Percentiles rank a stretch among this genome's conserved stretches.
These are phyloP conservation scores for Pachliopta kotzebuea DNA, from an alignment of 2,888 invertebrate species.

Conservation along the genomic window DNA sequence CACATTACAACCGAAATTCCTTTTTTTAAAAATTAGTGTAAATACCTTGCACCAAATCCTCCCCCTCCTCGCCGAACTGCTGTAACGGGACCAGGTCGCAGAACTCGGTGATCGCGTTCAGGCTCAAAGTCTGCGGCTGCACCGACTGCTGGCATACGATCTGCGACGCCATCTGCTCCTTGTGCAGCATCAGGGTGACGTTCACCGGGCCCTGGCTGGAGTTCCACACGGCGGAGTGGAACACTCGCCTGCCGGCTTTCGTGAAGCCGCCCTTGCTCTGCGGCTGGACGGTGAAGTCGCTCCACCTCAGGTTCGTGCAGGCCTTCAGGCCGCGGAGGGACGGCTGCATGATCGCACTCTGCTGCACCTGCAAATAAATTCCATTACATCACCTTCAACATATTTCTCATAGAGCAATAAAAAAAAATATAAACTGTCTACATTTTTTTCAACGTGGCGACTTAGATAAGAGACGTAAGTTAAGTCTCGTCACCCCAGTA, in stretches of 20 bases:
- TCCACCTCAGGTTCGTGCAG: slow-evolving; percentile 86
- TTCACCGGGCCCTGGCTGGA: slow-evolving; percentile 82
- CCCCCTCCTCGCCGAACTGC: slow-evolving; percentile 82
- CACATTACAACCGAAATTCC: too few relatives aligned
- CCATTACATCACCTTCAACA: background rate
- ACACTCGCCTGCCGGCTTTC: slow-evolving; percentile 85
- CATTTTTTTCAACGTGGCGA: too few relatives aligned
- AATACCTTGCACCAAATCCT: slow-evolving; percentile 85
- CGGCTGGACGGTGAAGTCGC: slow-evolving; percentile 83
- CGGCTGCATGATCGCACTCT: slow-evolving; percentile 84
- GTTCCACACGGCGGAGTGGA: slow-evolving; percentile 88
- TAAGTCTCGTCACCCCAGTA: too few relatives aligned
- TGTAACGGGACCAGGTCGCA: slow-evolving; percentile 87
- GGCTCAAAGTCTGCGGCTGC: slow-evolving; percentile 82
- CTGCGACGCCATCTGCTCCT: slow-evolving; percentile 82
- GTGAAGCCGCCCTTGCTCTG: slow-evolving; percentile 75
- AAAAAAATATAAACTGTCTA: too few relatives aligned
- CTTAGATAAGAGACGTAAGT: too few relatives aligned
- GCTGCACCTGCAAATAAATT: slow-evolving; percentile 75
- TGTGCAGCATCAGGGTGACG: slow-evolving; percentile 84
- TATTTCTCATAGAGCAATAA: too few relatives aligned
- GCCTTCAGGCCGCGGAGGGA: slow-evolving; percentile 86
- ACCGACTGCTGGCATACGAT: slow-evolving; percentile 82
- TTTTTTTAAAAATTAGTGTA: too few relatives aligned
- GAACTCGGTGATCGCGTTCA: slow-evolving; percentile 90